phyloP scores from a whole-genome alignment of 2,113 vertebrate species.

The human region DNA sequence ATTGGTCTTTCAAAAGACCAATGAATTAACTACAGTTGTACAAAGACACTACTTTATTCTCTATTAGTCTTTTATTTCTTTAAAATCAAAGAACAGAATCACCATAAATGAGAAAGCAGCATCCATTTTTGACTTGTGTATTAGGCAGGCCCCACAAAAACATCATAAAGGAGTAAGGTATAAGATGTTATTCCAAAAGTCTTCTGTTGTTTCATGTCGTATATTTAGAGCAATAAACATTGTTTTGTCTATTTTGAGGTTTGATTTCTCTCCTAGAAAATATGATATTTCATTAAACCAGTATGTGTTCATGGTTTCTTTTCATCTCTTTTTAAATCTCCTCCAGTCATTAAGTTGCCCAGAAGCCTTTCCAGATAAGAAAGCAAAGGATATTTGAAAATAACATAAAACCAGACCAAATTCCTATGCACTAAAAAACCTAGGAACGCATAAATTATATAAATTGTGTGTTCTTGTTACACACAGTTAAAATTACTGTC shows the following conservation, averaged over 20 bases:
- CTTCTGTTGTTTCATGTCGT: neutral
- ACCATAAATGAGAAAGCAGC: neutral
- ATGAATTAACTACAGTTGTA: neutral
- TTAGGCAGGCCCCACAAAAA: neutral
- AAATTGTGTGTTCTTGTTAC: slow-evolving; percentile 72
- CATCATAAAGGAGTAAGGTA: neutral
- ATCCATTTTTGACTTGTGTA: neutral
- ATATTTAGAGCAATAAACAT: slow-evolving; percentile 15
- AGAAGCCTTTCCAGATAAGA: slow-evolving; percentile 65
- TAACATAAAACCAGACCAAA: slow-evolving; percentile 73
- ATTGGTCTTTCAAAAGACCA: neutral
- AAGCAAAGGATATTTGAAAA: slow-evolving; percentile 67
- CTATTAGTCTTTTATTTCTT: neutral
- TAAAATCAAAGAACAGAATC: neutral
- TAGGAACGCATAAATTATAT: slow-evolving; percentile 75
- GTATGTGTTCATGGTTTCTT: slow-evolving; percentile 16
- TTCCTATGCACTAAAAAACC: slow-evolving; percentile 60
- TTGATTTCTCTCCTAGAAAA: slow-evolving; percentile 62
- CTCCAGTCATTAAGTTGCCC: slow-evolving; percentile 26
- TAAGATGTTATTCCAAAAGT: neutral
- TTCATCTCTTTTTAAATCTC: slow-evolving; percentile 51
- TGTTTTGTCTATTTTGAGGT: slow-evolving; percentile 61
- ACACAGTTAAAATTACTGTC: slow-evolving; percentile 56
- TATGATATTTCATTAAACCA: slow-evolving; percentile 66
- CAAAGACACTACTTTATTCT: neutral